Evolutionary conservation across 2,797 vertebrate genomes (phyloP).

Genomic region (Lepilemur septentrionalis): DNA sequence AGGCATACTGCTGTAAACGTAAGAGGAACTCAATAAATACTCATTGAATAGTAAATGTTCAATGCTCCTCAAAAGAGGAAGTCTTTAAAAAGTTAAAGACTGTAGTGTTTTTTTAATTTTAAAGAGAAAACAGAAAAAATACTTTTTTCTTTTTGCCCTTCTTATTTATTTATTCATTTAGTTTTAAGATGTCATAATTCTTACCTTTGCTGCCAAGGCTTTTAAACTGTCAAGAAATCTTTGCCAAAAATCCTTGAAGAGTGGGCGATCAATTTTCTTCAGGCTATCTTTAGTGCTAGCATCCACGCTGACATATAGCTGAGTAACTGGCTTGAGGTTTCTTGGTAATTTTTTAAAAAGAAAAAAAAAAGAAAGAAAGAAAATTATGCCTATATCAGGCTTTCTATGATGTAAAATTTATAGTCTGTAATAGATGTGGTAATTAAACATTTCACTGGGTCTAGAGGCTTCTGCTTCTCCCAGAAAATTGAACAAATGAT

Average conservation of each 20-base stretch:
- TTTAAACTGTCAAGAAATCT: constrained; percentile 93
- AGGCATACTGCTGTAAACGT: neutral
- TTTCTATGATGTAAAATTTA: neutral
- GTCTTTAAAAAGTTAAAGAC: neutral
- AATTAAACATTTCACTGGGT: neutral
- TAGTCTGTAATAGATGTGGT: neutral
- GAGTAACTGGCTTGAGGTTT: constrained; percentile 93
- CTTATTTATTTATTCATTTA: neutral
- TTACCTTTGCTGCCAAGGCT: constrained; percentile 96
- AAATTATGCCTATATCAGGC: neutral
- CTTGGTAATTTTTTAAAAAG: constrained; percentile 80
- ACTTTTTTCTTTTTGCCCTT: neutral
- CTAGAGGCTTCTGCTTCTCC: neutral
- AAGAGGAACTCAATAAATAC: neutral
- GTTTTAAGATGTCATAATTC: neutral
- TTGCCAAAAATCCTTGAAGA: constrained; percentile 98
- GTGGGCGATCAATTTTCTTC: constrained; percentile 95
- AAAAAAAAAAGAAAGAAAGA: neutral
- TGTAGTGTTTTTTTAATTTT: neutral
- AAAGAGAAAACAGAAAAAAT: neutral
- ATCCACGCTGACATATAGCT: constrained; percentile 97
- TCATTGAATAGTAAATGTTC: neutral
- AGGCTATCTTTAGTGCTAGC: constrained; percentile 96
- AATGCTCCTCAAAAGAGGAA: neutral
- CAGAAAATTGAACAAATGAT: neutral